A percentile compares a stretch with the other conserved stretches of the same genome.
Conservation (phyloP, 2,797 vertebrate genomes). For the Knipowitschia caucasica region DNA sequence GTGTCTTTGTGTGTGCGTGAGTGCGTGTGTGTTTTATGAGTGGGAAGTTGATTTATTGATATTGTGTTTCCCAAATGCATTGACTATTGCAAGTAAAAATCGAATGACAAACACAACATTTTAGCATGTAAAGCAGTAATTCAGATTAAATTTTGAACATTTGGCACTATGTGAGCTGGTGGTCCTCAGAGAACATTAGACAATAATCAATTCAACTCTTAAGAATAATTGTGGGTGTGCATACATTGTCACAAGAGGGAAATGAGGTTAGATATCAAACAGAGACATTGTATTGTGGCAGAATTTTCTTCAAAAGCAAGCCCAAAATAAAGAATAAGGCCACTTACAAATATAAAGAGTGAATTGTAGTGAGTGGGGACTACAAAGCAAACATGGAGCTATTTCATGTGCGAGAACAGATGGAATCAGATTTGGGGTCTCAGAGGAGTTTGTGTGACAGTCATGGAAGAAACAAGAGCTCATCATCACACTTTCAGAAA, state of each 20-base stretch:
- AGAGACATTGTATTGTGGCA: background rate
- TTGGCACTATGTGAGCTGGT: background rate
- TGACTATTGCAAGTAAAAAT: too few species aligned
- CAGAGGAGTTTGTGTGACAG: background rate
- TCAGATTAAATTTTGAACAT: background rate
- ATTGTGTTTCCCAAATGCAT: too few species aligned
- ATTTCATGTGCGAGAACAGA: constrained; percentile 4
- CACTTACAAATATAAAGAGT: constrained; percentile 31
- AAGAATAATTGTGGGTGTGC: constrained; percentile 3
- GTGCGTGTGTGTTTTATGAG: too few species aligned
- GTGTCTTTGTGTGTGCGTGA: too few species aligned
- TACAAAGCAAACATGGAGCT: constrained; percentile 23
- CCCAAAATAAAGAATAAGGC: constrained; percentile 33
- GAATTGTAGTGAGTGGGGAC: constrained; percentile 29
- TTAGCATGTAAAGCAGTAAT: too few species aligned
- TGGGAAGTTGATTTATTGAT: too few species aligned
- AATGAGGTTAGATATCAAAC: constrained; percentile 6
- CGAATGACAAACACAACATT: too few species aligned
- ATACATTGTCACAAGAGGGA: constrained; percentile 8
- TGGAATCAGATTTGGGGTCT: background rate
- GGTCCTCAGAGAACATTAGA: constrained; percentile 1
- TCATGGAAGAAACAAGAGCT: background rate
- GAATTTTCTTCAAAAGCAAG: constrained; percentile 25
- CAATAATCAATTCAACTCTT: background rate
- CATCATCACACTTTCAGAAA: too few species aligned